These are phyloP conservation scores for Leptodactylus fallax DNA, from an alignment of 2,797 vertebrate species.

Conservation along the genomic window DNA sequence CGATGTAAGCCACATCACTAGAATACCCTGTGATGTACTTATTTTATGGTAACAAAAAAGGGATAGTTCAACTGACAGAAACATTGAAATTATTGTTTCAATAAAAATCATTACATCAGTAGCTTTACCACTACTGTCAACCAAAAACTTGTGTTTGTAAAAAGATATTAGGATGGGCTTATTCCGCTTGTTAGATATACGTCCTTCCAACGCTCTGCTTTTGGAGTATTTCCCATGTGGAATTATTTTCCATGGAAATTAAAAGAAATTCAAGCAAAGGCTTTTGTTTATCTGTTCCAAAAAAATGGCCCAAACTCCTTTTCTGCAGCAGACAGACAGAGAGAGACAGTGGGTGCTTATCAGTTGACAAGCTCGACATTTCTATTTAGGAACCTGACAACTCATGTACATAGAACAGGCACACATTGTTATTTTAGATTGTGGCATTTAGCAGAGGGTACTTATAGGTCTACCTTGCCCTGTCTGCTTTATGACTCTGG, in stretches of 20 bases:
- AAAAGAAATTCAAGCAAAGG: neutral
- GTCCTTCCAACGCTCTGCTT: no score
- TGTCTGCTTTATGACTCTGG: conserved; percentile 18
- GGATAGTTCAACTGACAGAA: no score
- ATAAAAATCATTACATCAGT: no score
- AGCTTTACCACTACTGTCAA: no score
- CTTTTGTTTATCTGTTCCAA: neutral
- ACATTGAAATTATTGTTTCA: no score
- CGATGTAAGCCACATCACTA: no score
- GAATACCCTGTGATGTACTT: no score
- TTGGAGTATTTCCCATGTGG: no score
- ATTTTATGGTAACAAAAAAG: no score
- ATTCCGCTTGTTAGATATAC: no score
- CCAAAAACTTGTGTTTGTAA: no score
- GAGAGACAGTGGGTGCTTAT: conserved; percentile 8
- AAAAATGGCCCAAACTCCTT: neutral
- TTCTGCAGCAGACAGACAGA: conserved; percentile 17
- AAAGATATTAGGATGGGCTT: no score
- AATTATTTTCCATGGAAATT: neutral
- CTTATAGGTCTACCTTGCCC: conserved; percentile 7
- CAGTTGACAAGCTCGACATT: conserved; percentile 22
- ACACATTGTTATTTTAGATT: neutral
- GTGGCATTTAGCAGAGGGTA: neutral
- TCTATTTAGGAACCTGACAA: conserved; percentile 36
- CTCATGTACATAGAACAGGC: conserved; percentile 37